Evolutionary conservation across 2,797 vertebrate genomes (phyloP), one percentile per base, ranked within the genome.

Genomic region (Liparis tanakae): DNA sequence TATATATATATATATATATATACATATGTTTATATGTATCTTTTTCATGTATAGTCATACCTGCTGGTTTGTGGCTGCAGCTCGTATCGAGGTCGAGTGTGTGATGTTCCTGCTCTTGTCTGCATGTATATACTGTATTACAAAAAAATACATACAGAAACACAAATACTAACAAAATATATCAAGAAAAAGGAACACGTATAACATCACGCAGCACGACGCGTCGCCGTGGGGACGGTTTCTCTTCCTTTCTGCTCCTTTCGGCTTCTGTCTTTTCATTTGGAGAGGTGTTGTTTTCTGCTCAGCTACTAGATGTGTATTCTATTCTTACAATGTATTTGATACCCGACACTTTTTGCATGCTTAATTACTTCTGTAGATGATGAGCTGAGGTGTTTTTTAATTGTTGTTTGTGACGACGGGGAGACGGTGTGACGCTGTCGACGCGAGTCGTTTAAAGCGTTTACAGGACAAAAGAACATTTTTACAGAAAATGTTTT

Each of bases 281-380:
- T 81, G 78, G 82, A 89, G 85, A 90, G 88, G 78, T 86, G 74
- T 89, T 81, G 87, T 88, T 83, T 83, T 91, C 91, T 87, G 90
- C 89, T 88, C 51, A 91, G 86, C 76, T 89, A 78, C 72, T 93
- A 89, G 89, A 89, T 93, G 93, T 93, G 88, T 91, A 89, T 93
- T 93, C 85, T 91, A 89, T 93, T 93, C 85, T 91, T 91, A 91
- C 82, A 85, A 74, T 87, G 92, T 93, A 93, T 93, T 94, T 94
- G 87, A 93, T 92, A 94, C 88, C 87, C 77, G 20, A 85, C 78
- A 85, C 79, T 89, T 90, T 93, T 92, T 94, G 94, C 94, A 95
- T 94, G 94, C 91, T 87, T 85, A 89, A 39, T 87, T 87, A 88
- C 78, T 92, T 88, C 85, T 70, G 80, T 89, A 88, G 80, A 89